A percentile compares a stretch with the other conserved stretches of the same genome.
Evolutionary conservation across 2,888 invertebrate species (phyloP).

Genomic region (Lumbricus terrestris): DNA sequence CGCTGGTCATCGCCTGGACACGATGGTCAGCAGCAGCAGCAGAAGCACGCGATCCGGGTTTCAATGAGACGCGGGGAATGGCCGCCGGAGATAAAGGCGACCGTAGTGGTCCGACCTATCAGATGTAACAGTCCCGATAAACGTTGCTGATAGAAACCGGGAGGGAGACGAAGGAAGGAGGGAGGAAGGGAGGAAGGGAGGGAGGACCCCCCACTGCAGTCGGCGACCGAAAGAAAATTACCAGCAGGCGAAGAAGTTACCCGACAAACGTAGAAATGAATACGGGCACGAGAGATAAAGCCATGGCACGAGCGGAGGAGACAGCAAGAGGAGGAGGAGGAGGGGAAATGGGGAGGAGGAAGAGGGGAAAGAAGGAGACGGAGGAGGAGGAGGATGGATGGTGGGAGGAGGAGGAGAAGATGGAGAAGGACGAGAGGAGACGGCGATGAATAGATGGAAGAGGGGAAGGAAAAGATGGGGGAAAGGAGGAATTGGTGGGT

Average conservation of each 20-base stretch:
- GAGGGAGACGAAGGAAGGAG: no score
- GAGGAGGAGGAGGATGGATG: background rate
- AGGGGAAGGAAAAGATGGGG: background rate
- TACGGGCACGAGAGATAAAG: no score
- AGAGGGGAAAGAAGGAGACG: background rate
- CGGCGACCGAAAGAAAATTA: background rate
- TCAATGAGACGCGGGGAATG: background rate
- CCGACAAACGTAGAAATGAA: background rate
- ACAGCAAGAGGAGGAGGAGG: no score
- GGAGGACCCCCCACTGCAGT: background rate
- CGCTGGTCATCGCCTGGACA: no score
- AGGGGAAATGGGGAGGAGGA: no score
- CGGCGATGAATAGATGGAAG: no score
- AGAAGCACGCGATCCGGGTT: conserved; percentile 4
- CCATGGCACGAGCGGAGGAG: no score
- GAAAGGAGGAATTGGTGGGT: background rate
- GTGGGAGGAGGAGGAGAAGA: background rate
- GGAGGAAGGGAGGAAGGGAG: no score
- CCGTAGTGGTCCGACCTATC: background rate
- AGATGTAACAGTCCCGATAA: conserved; percentile 5
- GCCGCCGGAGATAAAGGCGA: background rate
- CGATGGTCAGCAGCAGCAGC: no score
- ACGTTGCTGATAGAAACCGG: background rate
- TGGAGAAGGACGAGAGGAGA: background rate
- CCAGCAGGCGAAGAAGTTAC: background rate